Conservation (phyloP, 2,888 invertebrate genomes). For the Netelia inedita region DNA sequence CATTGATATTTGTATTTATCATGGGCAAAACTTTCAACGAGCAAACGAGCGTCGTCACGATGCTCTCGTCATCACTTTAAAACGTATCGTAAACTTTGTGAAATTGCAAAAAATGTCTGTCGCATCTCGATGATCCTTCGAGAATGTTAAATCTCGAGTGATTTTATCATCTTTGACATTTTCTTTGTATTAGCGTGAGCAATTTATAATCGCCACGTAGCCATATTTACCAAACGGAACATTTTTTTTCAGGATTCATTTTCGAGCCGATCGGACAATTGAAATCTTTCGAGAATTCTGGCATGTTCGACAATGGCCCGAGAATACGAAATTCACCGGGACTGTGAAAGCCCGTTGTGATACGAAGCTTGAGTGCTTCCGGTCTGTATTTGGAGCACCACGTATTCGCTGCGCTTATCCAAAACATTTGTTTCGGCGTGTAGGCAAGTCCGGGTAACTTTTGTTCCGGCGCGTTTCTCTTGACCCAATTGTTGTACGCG, state of each 20-base stretch:
- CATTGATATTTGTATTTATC: not conserved
- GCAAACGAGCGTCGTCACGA: not conserved
- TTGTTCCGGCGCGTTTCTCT: constrained; percentile 88
- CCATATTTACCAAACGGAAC: constrained; percentile 87
- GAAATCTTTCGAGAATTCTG: constrained; percentile 88
- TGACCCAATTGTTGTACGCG: constrained; percentile 92
- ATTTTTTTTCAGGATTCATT: constrained; percentile 89
- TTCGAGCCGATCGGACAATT: constrained; percentile 87
- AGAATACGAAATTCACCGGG: constrained; percentile 88
- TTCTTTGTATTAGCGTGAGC: not conserved
- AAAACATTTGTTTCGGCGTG: constrained; percentile 89
- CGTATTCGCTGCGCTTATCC: constrained; percentile 88
- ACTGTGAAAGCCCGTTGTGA: constrained; percentile 93
- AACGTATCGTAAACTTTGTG: not conserved
- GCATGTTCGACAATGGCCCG: constrained; percentile 88
- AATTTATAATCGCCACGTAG: not conserved
- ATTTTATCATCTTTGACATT: not conserved
- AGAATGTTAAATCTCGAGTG: not conserved
- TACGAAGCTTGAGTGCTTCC: constrained; percentile 91
- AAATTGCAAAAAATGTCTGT: too few species aligned
- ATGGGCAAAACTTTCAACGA: not conserved
- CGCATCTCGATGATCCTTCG: too few species aligned
- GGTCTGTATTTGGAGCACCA: constrained; percentile 88
- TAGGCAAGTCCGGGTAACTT: constrained; percentile 91
- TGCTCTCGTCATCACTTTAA: not conserved